Evolutionary conservation across 2,797 vertebrate genomes (phyloP), one percentile per base, ranked within the genome.

Genomic region (Steatocranus sp.): DNA sequence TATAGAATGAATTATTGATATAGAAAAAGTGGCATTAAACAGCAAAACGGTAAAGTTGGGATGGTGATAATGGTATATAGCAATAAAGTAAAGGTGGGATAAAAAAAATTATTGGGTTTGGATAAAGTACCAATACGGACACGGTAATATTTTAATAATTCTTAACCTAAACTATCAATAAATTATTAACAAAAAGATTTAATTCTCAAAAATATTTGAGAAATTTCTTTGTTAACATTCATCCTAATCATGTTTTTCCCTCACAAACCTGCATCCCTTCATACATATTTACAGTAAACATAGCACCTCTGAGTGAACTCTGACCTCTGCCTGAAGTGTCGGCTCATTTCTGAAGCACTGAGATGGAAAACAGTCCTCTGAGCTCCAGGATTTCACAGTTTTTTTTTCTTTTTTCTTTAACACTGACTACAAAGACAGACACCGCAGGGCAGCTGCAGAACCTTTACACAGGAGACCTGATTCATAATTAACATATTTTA

Each of bases 401-500:
- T 58, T 82, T 74, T 80, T 49, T 43, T 20, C 0, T 17, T 58
- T 68, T 68, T 27, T 18, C 38, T 70, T 17, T 68, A 43, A 46
- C 15, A 11, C 49, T 32, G 49, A 86, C 78, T 80, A 89, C 88
- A 90, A 83, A 84, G 88, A 77, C 38, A 41, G 14, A 14, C 80
- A 68, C 76, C 25, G 20, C 84, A n/a, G 79, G 86, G 79, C 30
- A 14, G 79, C 79, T 11, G 80, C 86, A 83, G 86, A 89, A 86
- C 61, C 49, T 48, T 48, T 78, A 74, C 83, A 20, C 90, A 2
- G 49, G 90, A 76, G 87, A 87, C 75, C 53, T 36, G 34, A 79
- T 89, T 86, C 76, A 87, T 87, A 87, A 87, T 89, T 86, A 91
- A 87, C 85, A 83, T 77, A 80, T 73, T 73, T 73, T 73, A 49